These are phyloP conservation scores for Gymnobelideus leadbeateri DNA, from an alignment of 2,113 vertebrate species.

Conservation along the genomic window DNA sequence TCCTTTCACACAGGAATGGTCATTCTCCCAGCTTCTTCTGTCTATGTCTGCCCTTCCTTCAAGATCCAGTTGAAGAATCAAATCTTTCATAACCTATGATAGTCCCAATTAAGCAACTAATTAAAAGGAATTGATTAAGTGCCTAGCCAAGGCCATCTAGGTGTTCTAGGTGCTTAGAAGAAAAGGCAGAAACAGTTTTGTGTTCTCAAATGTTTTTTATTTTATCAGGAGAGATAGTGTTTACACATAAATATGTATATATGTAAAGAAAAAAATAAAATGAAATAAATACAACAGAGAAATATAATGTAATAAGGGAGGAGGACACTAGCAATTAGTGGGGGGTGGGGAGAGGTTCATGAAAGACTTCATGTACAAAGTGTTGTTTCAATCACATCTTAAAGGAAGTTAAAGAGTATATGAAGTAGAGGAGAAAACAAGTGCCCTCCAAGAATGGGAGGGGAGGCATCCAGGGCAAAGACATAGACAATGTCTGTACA, in stretches of 20 bases:
- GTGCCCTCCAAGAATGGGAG: too few species aligned
- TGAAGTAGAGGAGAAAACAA: not conserved
- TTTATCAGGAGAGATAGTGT: not conserved
- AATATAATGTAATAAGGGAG: not conserved
- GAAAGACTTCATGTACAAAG: not conserved
- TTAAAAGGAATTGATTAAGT: not conserved
- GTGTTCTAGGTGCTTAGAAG: not conserved
- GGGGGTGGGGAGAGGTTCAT: too few species aligned
- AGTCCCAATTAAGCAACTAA: not conserved
- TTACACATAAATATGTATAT: not conserved
- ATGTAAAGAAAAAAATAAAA: not conserved
- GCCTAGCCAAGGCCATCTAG: not conserved
- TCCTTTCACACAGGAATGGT: not conserved
- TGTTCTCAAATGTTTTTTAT: not conserved
- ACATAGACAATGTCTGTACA: too few species aligned
- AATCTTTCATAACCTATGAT: too few species aligned
- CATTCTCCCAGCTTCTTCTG: not conserved
- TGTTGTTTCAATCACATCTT: not conserved
- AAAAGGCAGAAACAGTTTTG: not conserved
- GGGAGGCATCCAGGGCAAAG: too few species aligned
- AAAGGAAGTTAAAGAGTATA: not conserved
- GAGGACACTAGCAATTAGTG: not conserved
- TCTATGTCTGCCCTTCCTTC: not conserved
- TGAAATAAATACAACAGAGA: not conserved
- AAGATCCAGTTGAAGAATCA: not conserved